Evolutionary conservation across 2,888 invertebrate genomes (phyloP).

Genomic region (Ceraclea dissimilis): DNA sequence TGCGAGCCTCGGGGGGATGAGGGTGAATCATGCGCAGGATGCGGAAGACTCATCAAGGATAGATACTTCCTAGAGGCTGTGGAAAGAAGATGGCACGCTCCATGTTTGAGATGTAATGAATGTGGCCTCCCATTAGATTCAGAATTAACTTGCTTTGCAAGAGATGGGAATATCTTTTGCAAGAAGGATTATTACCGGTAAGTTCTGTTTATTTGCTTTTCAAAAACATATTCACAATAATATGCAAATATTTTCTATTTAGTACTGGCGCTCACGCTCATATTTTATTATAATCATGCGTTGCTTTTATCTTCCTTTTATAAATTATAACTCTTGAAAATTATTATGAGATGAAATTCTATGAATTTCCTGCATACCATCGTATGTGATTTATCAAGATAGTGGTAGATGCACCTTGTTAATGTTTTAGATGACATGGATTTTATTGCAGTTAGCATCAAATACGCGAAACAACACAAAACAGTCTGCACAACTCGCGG

Average conservation of each 20-base stretch:
- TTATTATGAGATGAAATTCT: too few species aligned
- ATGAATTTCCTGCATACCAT: too few species aligned
- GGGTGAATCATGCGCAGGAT: constrained; percentile 71
- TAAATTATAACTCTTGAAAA: too few species aligned
- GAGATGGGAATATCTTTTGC: constrained; percentile 92
- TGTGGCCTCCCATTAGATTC: constrained; percentile 85
- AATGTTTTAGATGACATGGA: too few species aligned
- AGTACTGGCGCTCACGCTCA: background rate
- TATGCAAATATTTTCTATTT: background rate
- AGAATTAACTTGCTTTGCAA: constrained; percentile 85
- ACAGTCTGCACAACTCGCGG: background rate
- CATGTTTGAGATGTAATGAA: constrained; percentile 85
- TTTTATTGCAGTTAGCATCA: too few species aligned
- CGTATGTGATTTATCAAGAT: too few species aligned
- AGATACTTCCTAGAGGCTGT: constrained; percentile 87
- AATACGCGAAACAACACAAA: too few species aligned
- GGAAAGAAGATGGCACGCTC: constrained; percentile 88
- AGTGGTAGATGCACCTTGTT: too few species aligned
- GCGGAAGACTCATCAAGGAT: constrained; percentile 79
- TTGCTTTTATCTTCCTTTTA: too few species aligned
- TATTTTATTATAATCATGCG: background rate
- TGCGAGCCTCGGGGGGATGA: constrained; percentile 35
- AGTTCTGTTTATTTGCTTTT: constrained; percentile 45
- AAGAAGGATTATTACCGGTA: constrained; percentile 95
- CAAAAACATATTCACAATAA: too few species aligned